Conservation (phyloP, 2,113 vertebrate species). For the Tachysurus vachellii region DNA sequence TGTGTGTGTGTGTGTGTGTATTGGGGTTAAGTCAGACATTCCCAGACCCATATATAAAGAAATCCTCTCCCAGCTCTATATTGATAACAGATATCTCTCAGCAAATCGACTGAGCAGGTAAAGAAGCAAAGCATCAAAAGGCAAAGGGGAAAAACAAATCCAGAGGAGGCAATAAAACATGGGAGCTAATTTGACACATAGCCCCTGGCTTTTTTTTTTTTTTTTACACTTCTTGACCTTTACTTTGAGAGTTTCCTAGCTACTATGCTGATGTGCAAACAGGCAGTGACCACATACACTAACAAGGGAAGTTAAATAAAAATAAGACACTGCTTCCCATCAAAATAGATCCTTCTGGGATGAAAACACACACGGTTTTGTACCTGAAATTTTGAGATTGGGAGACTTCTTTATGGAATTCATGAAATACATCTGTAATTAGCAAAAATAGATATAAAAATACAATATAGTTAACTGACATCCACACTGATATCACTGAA, state of each 20-base stretch:
- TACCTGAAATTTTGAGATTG: too few relatives aligned
- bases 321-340: conserved; percentile 12
- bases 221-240: conserved; percentile 40
- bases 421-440: too few relatives aligned
- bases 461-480: too few relatives aligned
- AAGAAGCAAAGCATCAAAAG: neutral
- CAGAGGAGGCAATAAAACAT: neutral
- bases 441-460: too few relatives aligned
- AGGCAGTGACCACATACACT: neutral
- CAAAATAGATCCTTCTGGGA: neutral
- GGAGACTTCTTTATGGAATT: too few relatives aligned
- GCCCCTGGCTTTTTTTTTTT: conserved; percentile 1
- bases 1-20: too few relatives aligned
- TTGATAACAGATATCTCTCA: conserved; percentile 5
- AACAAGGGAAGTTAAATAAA: neutral
- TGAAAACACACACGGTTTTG: neutral
- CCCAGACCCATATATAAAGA: neutral
- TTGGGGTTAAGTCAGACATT: neutral
- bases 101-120: neutral
- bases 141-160: neutral
- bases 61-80: neutral
- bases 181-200: neutral
- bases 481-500: neutral
- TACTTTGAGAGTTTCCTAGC: conserved; percentile 44
- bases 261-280: conserved; percentile 39